These are phyloP conservation scores for Sapayoa aenigma DNA, from an alignment of 2,113 vertebrate genomes.

Conservation along the genomic window DNA sequence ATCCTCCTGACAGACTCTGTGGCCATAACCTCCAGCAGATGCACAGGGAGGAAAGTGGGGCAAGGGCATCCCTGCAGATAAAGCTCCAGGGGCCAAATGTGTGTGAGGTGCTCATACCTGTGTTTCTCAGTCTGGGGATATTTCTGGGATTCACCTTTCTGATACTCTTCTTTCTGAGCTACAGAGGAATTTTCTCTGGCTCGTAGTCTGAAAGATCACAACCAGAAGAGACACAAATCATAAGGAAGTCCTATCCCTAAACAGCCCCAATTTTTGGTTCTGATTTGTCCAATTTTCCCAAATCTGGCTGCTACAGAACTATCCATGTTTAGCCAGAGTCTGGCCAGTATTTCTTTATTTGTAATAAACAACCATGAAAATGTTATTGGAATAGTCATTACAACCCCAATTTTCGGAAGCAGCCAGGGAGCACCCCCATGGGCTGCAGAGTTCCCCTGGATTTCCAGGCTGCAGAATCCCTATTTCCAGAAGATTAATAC, in stretches of 20 bases:
- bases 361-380: neutral
- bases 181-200: neutral
- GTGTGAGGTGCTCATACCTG: fast-evolving
- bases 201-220: neutral
- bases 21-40: neutral
- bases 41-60: neutral
- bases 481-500: neutral
- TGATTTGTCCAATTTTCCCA: neutral
- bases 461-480: neutral
- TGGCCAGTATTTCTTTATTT: neutral
- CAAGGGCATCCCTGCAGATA: neutral
- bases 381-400: neutral
- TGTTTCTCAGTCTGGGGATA: neutral
- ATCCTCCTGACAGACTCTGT: neutral
- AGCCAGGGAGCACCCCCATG: neutral
- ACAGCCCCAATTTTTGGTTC: neutral
- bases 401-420: neutral
- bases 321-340: neutral
- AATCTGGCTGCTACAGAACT: neutral
- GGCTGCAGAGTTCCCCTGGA: neutral
- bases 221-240: neutral
- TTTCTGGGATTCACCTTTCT: neutral
- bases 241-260: neutral
- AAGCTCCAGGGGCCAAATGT: neutral
- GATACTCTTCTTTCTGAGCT: neutral